Evolutionary conservation across 2,797 vertebrate species (phyloP).

Genomic region (Smutsia temminckii): DNA sequence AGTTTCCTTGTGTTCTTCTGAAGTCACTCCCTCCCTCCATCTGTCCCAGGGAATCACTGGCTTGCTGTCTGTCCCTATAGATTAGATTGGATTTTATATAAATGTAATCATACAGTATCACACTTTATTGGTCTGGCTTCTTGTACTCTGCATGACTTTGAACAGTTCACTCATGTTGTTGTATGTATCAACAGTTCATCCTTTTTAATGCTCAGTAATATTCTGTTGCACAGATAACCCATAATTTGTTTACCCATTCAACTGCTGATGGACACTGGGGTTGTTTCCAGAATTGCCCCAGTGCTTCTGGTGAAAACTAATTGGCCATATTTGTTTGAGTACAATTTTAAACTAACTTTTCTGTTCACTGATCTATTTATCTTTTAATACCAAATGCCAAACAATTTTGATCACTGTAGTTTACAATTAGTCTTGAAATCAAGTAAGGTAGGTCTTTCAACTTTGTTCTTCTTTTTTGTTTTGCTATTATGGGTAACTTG

Average conservation of each 20-base stretch:
- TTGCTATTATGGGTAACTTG: neutral
- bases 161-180: neutral
- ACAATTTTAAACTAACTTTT: neutral
- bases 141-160: neutral
- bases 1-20: neutral
- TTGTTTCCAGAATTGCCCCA: neutral
- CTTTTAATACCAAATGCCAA: neutral
- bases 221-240: neutral
- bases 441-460: neutral
- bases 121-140: neutral
- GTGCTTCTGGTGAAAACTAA: neutral
- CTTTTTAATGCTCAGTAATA: neutral
- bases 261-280: neutral
- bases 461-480: neutral
- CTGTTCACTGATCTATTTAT: neutral
- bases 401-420: neutral
- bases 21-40: neutral
- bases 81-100: neutral
- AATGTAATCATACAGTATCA: too few species aligned
- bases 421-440: neutral
- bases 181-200: neutral
- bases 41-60: neutral
- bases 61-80: neutral
- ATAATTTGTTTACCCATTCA: neutral
- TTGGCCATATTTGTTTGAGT: neutral